These are phyloP conservation scores for Brachyalestes nurse DNA, from an alignment of 2,797 vertebrate genomes.

Conservation along the genomic window DNA sequence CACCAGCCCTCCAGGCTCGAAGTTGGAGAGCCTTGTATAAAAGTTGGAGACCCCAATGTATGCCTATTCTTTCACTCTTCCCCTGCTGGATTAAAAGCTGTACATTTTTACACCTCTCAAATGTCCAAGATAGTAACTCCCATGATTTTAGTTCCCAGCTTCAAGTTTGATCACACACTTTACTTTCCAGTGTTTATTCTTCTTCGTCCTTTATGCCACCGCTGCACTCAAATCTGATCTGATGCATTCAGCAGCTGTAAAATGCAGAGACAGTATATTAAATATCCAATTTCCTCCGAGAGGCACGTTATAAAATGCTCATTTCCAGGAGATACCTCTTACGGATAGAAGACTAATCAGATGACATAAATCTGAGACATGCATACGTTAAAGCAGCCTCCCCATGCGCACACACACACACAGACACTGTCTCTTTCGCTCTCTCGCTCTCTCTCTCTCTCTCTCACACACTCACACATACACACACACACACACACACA, in stretches of 20 bases:
- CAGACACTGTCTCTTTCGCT: too few species aligned
- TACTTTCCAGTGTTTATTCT: not conserved
- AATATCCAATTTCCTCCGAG: constrained; percentile 39
- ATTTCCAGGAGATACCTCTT: constrained; percentile 37
- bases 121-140: not conserved
- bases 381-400: not conserved
- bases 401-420: constrained; percentile 5
- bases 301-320: constrained; percentile 35
- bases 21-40: too few species aligned
- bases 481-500: not conserved
- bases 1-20: too few species aligned
- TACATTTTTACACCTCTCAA: not conserved
- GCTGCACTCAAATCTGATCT: not conserved
- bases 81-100: too few species aligned
- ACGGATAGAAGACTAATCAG: constrained; percentile 35
- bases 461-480: not conserved
- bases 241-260: constrained; percentile 21
- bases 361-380: constrained; percentile 26
- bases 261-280: constrained; percentile 40
- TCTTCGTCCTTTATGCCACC: not conserved
- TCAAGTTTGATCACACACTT: not conserved
- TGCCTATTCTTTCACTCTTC: too few species aligned
- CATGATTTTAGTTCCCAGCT: not conserved
- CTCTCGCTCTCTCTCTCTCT: too few species aligned
- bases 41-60: too few species aligned